Percentiles rank a stretch among this genome's conserved stretches.
phyloP scores from a whole-genome alignment of 2,113 vertebrate species.

The Perca fluviatilis region DNA sequence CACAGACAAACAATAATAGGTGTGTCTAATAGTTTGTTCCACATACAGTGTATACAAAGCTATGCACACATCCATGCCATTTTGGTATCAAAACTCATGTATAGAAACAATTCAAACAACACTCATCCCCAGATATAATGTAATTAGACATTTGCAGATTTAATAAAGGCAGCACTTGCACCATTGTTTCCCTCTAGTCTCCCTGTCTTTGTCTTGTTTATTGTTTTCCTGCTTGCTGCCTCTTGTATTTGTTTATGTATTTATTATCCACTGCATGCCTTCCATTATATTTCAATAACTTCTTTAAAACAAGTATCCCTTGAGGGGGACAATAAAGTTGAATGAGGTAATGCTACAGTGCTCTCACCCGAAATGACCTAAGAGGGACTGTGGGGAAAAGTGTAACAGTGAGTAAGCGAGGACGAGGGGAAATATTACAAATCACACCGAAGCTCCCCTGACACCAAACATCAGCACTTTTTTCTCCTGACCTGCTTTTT shows the following conservation, averaged over 20 bases:
- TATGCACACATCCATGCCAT: background rate
- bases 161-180: background rate
- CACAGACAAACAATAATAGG: conserved; percentile 37
- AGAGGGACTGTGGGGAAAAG: conserved; percentile 9
- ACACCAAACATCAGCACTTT: conserved; percentile 71
- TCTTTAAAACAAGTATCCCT: conserved; percentile 13
- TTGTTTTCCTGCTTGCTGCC: background rate
- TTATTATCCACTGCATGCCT: conserved; percentile 10
- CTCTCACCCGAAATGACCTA: conserved; percentile 70
- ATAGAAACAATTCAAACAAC: background rate
- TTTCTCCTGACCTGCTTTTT: conserved; percentile 25
- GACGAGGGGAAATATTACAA: conserved; percentile 56
- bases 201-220: background rate
- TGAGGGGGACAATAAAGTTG: conserved; percentile 5
- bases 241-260: background rate
- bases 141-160: background rate
- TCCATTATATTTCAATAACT: conserved; percentile 28
- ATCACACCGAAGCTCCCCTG: conserved; percentile 49
- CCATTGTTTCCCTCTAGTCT: background rate
- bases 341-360: conserved; percentile 49
- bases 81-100: background rate
- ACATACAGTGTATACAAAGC: background rate
- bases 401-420: conserved; percentile 50
- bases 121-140: background rate
- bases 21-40: conserved; percentile 47